Base-by-base conservation (phyloP, 2,113 vertebrate species). In the Erpornis zantholeuca region DNA sequence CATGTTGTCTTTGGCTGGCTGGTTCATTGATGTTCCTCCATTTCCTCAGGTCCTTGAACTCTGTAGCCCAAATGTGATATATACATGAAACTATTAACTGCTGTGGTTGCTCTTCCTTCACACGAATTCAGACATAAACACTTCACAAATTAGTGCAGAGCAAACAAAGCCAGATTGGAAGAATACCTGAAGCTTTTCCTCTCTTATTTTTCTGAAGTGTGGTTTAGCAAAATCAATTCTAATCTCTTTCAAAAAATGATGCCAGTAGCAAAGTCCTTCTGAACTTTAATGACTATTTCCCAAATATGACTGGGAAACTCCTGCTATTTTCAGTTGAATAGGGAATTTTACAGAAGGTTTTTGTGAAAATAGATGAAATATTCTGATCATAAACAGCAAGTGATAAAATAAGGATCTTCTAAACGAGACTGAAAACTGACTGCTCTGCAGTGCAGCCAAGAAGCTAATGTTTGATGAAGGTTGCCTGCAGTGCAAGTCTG, bases 401-500 rank as follows among this genome's bases (percentile, higher is more conserved):
- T 79, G 82, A 95, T 93, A 88, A 90, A 95, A 96, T 90, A 77
- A 85, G 52, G 60, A 49, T 80, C 71, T 90, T 94, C 93, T 94
- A 88, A 96, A 86, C 33, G 60, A 72, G 87, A 64, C 82, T 86
- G 79, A 92, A 90, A 94, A 75, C 76, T 68, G 93, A 53, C 71
- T 93, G 88, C 85, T 92, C 69, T 88, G 90, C 90, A 81, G 68
- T 90, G 38, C 79, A 92, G 85, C 85, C 80, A 93, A 88, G 64
- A 88, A 79, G 76, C 93, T 94, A 83, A 60, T 68, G 88, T 92
- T 96, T 88, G 92, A 95, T 96, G 92, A 66, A 88, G 90, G 92
- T 76, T 93, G 85, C 93, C 96, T 96, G 94, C 80, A 88, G 94
- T 88, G 94, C 81, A 78, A 83, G 79, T 71, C 86, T 90, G 85